phyloP scores from a whole-genome alignment of 2,888 invertebrate species.

The Morinoia aosen region DNA sequence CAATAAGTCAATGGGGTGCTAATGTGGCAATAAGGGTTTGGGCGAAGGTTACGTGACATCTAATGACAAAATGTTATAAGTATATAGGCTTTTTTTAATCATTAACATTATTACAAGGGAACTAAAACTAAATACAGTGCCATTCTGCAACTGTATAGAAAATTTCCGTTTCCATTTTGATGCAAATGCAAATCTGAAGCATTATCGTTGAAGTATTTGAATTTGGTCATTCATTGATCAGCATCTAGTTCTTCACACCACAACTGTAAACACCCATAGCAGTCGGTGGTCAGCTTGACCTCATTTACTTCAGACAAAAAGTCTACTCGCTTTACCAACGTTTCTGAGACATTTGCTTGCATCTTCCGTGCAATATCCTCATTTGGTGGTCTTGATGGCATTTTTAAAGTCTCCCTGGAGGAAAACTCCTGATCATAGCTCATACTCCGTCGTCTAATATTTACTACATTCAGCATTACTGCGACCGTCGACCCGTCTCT shows the following conservation, averaged over 20 bases:
- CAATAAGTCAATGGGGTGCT: too few species aligned
- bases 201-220: too few species aligned
- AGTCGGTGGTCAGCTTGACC: neutral
- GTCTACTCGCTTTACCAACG: neutral
- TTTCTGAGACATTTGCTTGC: neutral
- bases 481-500: conserved; percentile 9
- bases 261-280: neutral
- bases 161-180: too few species aligned
- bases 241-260: neutral
- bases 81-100: too few species aligned
- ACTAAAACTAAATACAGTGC: too few species aligned
- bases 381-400: neutral
- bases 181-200: too few species aligned
- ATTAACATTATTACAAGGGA: too few species aligned
- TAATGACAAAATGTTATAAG: too few species aligned
- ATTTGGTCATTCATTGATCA: too few species aligned
- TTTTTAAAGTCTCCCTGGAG: neutral
- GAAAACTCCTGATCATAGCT: neutral
- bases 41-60: too few species aligned
- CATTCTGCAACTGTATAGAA: too few species aligned
- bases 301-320: neutral
- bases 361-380: neutral
- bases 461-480: neutral
- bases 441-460: neutral
- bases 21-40: too few species aligned